Conservation (phyloP, 2,797 vertebrate species). For the Premnoplex brunnescens region DNA sequence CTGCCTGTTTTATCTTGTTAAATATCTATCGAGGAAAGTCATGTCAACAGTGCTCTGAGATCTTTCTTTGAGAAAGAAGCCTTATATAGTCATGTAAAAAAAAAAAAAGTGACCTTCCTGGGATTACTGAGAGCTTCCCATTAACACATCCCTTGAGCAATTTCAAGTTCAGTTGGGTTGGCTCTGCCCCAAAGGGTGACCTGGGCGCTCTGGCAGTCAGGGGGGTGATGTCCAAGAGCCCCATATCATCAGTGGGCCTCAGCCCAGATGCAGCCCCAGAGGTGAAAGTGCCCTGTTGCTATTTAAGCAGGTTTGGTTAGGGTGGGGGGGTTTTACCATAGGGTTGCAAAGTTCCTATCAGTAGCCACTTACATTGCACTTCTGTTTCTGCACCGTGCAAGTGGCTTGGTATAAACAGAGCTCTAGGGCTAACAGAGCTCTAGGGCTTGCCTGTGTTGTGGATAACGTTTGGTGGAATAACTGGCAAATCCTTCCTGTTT, state of each 20-base stretch:
- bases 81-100: background rate
- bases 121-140: background rate
- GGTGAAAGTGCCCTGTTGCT: background rate
- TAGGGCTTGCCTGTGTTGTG: background rate
- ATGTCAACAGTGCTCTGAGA: background rate
- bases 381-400: background rate
- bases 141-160: background rate
- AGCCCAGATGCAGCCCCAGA: background rate
- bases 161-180: background rate
- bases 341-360: background rate
- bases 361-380: rapidly evolving
- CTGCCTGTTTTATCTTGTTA: background rate
- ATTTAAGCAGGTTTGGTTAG: background rate
- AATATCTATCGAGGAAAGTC: background rate
- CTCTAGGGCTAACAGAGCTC: background rate
- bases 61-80: background rate
- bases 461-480: background rate
- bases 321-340: background rate
- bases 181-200: background rate
- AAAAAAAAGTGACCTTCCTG: background rate
- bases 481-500: background rate
- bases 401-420: background rate
- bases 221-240: background rate
- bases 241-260: background rate
- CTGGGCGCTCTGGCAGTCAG: background rate